Evolutionary conservation across 2,113 vertebrate genomes (phyloP), one percentile per base, ranked within the genome.

Genomic region (Lagopus leucura): DNA sequence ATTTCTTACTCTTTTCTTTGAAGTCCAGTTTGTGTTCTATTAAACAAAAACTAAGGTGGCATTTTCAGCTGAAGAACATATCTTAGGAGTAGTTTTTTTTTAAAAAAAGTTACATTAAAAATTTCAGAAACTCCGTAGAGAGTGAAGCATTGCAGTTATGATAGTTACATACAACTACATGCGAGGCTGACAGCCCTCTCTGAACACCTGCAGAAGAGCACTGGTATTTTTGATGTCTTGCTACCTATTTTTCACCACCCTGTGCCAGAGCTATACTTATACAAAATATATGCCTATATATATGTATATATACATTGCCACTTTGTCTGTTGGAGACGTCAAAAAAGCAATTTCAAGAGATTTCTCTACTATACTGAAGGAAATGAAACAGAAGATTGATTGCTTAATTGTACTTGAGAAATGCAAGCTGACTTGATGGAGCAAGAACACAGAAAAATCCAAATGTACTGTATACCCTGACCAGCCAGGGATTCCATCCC

Each of bases 331-430:
- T 69, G 21, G 67, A 72, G 52, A 78, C 47, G 38, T 52, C 17
- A 83, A 47, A 90, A 92, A 93, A 92, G 52, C 42, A 75, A 43
- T 88, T 94, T 32, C 30, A 47, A 65, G 50, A 79, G 64, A 64
- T 85, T 95, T 89, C 16, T 18, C 1, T 1, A 20, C 42, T 40
- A 67, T 21, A 30, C 69, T 81, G 21, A 11, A 30, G 55, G 19
- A 95, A 95, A 86, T 71, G 50, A 86, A 91, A 73, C 30, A 66
- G 76, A 79, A 74, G 80, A 57, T 43, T 90, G 22, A 83, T 69
- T 91, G 19, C 38, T 72, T 86, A 74, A 52, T 64, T 64, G 38
- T 63, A 66, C 36, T 70, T 60, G 21, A 93, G 64, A 92, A 69
- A 45, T 8, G 13, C 54, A 91, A 92, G 27, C n/a, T 65, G 27